Percentiles rank a stretch among this genome's conserved stretches.
These are phyloP conservation scores for Gibbula magus DNA, from an alignment of 2,888 invertebrate species.

Conservation along the genomic window DNA sequence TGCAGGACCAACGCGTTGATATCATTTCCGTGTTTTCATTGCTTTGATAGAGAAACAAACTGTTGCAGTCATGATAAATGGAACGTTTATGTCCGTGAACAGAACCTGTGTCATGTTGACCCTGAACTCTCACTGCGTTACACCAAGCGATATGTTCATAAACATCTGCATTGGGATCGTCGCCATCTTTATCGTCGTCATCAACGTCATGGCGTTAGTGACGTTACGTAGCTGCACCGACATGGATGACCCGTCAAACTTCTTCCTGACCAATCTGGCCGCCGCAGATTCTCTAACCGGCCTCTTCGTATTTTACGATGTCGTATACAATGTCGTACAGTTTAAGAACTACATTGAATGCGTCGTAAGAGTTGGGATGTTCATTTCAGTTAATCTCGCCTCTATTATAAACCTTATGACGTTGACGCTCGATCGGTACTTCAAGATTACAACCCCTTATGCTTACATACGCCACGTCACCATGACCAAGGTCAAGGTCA, in stretches of 20 bases:
- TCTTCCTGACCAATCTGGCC: slow-evolving; percentile 35
- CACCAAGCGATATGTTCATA: slow-evolving; percentile 25
- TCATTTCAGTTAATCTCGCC: slow-evolving; percentile 30
- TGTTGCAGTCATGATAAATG: neutral
- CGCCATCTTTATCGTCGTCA: slow-evolving; percentile 30
- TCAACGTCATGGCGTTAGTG: slow-evolving; percentile 26
- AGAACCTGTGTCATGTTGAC: slow-evolving; percentile 24
- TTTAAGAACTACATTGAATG: slow-evolving; percentile 39
- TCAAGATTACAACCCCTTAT: slow-evolving; percentile 37
- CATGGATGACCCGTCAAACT: slow-evolving; percentile 28
- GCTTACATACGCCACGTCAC: slow-evolving; percentile 30
- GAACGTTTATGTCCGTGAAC: neutral
- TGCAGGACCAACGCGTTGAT: no score
- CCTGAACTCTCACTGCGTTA: slow-evolving; percentile 31
- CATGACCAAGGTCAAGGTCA: neutral
- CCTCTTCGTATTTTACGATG: slow-evolving; percentile 36
- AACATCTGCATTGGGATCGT: slow-evolving; percentile 18
- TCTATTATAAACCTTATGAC: slow-evolving; percentile 32
- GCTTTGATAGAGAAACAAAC: neutral
- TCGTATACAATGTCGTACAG: slow-evolving; percentile 39
- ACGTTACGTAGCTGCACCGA: slow-evolving; percentile 19
- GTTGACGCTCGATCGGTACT: slow-evolving; percentile 34
- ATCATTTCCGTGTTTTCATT: no score
- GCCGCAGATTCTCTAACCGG: slow-evolving; percentile 35
- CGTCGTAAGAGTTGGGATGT: slow-evolving; percentile 35